A percentile compares a stretch with the other conserved stretches of the same genome.
phyloP scores from a whole-genome alignment of 23 tunicate genomes.

The Trididemnum miniatum region DNA sequence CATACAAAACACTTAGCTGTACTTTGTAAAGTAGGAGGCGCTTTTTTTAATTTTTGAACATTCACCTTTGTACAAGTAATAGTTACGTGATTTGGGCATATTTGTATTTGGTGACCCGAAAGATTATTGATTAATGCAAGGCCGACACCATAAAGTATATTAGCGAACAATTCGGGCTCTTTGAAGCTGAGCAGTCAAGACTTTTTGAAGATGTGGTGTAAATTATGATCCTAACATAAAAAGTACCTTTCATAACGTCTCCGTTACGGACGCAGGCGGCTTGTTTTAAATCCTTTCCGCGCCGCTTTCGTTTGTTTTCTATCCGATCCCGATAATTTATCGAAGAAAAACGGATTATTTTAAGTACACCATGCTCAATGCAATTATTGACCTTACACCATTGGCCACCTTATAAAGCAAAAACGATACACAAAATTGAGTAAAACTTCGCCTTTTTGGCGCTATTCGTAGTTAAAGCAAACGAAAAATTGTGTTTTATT shows the following conservation, averaged over 20 bases:
- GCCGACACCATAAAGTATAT: not conserved
- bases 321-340: not conserved
- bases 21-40: no score
- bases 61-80: no score
- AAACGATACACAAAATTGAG: not conserved
- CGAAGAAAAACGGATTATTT: not conserved
- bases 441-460: not conserved
- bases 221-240: not conserved
- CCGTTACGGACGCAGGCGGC: not conserved
- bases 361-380: not conserved
- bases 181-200: not conserved
- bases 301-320: not conserved
- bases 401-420: not conserved
- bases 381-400: not conserved
- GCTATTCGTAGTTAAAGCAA: not conserved
- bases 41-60: no score
- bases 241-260: not conserved
- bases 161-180: not conserved
- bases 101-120: no score
- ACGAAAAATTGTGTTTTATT: not conserved
- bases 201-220: constrained; percentile 13
- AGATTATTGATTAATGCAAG: no score
- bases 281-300: not conserved
- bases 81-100: no score
- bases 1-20: no score